Percentiles rank a stretch among this genome's conserved stretches.
Evolutionary conservation across 1,140 invertebrate genomes (phyloP).

Genomic region (Calephelis nemesis): DNA sequence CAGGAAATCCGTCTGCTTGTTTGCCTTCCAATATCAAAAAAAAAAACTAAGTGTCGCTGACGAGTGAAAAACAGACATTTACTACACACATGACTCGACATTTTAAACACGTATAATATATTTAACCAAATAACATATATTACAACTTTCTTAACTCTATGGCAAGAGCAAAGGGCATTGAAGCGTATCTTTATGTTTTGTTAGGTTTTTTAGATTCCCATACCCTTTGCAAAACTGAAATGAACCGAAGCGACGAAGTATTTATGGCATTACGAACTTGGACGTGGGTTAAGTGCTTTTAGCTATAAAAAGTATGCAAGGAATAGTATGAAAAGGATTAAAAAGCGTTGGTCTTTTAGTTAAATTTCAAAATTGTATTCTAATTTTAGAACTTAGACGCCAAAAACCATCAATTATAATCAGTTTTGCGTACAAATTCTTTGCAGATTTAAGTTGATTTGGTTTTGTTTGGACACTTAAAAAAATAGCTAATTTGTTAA

Average conservation of each 20-base stretch:
- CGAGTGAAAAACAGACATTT: not conserved
- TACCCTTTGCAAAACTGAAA: constrained; percentile 12
- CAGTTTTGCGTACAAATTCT: too few relatives aligned
- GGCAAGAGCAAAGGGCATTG: constrained; percentile 31
- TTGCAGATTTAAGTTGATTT: too few relatives aligned
- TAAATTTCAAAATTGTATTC: too few relatives aligned
- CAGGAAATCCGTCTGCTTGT: too few relatives aligned
- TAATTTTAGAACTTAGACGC: too few relatives aligned
- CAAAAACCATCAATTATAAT: too few relatives aligned
- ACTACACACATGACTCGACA: not conserved
- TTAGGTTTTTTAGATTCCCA: constrained; percentile 35
- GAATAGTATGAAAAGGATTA: not conserved
- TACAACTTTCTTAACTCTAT: not conserved
- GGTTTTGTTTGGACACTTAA: too few relatives aligned
- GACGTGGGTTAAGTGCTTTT: not conserved
- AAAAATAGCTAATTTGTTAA: too few relatives aligned
- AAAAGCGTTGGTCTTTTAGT: not conserved
- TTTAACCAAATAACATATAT: not conserved
- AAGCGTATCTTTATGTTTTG: constrained; percentile 31
- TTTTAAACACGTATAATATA: not conserved
- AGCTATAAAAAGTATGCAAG: not conserved
- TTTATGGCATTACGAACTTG: constrained; percentile 3
- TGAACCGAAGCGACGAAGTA: constrained; percentile 11
- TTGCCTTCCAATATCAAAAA: too few relatives aligned
- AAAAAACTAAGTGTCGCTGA: too few relatives aligned